Evolutionary conservation across 2,113 vertebrate species (phyloP), one percentile per base, ranked within the genome.

Genomic region (Coptodon rendalli): DNA sequence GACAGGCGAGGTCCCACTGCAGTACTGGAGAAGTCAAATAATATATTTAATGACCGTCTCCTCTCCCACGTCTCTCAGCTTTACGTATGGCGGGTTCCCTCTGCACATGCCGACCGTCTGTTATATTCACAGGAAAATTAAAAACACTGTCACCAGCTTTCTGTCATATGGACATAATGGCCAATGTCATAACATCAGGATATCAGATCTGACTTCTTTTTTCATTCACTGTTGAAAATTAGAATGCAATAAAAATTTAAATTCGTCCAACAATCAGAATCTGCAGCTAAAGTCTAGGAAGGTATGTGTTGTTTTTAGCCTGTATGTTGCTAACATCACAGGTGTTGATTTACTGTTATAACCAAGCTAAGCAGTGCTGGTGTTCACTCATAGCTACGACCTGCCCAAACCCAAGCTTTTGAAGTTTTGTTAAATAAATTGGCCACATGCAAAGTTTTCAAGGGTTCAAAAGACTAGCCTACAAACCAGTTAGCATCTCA

Each of bases 181-280:
- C 24, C 54, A 56, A 4, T 57, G 34, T 9, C 63, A 40, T 40
- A 14, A 24, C n/a, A 24, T 71, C 38, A 43, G 11, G 10, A 40
- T 68, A 10, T 9, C 36, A 40, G 19, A 9, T 24, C 38, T 38
- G 63, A 38, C 34, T 2, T 12, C 19, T 43, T 14, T 8, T 36
- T n/a, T 8, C 31, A 7, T 12, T n/a, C 4, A 66, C 36, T 40
- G 19, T 0, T 22, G 11, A 68, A n/a, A 68, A 40, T 13, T 68
- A 2, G 36, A 40, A 68, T 68, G 36, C 3, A 31, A 29, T 31
- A 16, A 59, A 59, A 68, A 34, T 7, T 12, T n/a, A n/a, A 8
- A 34, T 63, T 36, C 0, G 12, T 0, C 0, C 2, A 0, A 14
- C 63, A 24, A 9, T 71, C 2, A 0, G 10, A 38, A 38, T 3